Evolutionary conservation across 64 coral and sea anemone species (phyloP).

Genomic region (Pocillopora verrucosa): DNA sequence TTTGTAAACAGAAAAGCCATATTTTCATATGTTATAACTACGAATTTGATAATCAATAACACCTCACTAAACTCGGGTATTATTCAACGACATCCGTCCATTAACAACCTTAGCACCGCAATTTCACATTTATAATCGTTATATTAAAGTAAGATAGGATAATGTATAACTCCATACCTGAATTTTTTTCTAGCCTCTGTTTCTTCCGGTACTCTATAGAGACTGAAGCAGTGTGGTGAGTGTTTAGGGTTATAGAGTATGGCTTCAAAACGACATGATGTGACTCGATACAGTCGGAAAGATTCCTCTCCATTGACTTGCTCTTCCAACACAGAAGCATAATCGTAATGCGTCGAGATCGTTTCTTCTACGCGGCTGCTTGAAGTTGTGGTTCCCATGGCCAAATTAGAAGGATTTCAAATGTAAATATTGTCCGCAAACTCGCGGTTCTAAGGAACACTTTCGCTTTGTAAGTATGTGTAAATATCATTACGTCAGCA

Average conservation of each 20-base stretch:
- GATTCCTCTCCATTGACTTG: conserved; percentile 29
- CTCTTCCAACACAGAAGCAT: conserved; percentile 55
- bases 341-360: conserved; percentile 39
- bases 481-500: not conserved
- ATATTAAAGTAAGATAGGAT: not conserved
- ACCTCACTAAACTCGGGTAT: too few relatives aligned
- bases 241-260: conserved; percentile 62
- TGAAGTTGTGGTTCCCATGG: conserved; percentile 64
- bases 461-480: not conserved
- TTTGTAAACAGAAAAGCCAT: too few relatives aligned
- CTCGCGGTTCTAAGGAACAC: not conserved
- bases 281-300: conserved; percentile 60
- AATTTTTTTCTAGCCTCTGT: conserved; percentile 67
- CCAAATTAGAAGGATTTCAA: not conserved
- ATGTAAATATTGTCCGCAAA: not conserved
- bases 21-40: too few relatives aligned
- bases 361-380: conserved; percentile 69
- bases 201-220: conserved; percentile 71
- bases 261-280: conserved; percentile 80
- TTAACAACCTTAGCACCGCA: too few relatives aligned
- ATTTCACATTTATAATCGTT: not conserved
- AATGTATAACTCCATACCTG: conserved; percentile 22
- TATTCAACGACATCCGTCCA: too few relatives aligned
- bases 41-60: too few relatives aligned
- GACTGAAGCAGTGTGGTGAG: conserved; percentile 69